These are phyloP conservation scores for Lutjanus argentimaculatus DNA, from an alignment of 2,797 vertebrate species.

Conservation along the genomic window DNA sequence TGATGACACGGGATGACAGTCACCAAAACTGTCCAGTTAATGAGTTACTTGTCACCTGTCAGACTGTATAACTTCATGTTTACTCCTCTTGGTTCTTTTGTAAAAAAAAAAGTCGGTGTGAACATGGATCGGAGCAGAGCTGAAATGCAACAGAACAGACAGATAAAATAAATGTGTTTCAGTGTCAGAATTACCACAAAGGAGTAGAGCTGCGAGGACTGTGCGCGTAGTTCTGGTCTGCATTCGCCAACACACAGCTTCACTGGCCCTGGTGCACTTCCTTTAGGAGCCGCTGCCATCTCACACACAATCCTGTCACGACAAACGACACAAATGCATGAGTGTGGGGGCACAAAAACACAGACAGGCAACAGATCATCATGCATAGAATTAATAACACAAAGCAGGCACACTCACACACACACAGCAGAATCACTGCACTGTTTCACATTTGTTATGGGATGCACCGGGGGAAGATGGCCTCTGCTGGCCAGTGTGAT, in stretches of 20 bases:
- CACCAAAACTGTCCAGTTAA: too few relatives aligned
- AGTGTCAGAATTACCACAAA: slow-evolving; percentile 90
- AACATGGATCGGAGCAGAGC: too few relatives aligned
- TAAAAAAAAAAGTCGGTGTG: too few relatives aligned
- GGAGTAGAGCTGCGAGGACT: slow-evolving; percentile 91
- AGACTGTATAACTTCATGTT: too few relatives aligned
- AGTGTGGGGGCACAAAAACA: slow-evolving; percentile 11
- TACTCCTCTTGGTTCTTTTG: too few relatives aligned
- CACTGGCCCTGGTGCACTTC: slow-evolving; percentile 90
- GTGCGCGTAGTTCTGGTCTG: slow-evolving; percentile 92
- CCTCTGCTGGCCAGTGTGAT: slow-evolving; percentile 66
- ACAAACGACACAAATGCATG: slow-evolving; percentile 32
- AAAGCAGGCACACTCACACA: slow-evolving; percentile 18
- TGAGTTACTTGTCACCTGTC: too few relatives aligned
- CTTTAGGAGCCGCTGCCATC: slow-evolving; percentile 89
- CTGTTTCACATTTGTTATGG: slow-evolving; percentile 56
- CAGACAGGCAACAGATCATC: background rate
- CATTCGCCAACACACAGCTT: slow-evolving; percentile 95
- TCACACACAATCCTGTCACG: slow-evolving; percentile 94
- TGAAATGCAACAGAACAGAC: slow-evolving; percentile 17
- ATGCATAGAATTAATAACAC: slow-evolving; percentile 48
- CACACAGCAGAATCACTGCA: slow-evolving; percentile 35
- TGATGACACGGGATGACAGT: too few relatives aligned
- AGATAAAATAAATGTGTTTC: background rate
- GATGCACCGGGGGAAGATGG: slow-evolving; percentile 38